These are phyloP conservation scores for Drosophila serrata DNA, from an alignment of 1,140 invertebrate genomes.

Conservation along the genomic window DNA sequence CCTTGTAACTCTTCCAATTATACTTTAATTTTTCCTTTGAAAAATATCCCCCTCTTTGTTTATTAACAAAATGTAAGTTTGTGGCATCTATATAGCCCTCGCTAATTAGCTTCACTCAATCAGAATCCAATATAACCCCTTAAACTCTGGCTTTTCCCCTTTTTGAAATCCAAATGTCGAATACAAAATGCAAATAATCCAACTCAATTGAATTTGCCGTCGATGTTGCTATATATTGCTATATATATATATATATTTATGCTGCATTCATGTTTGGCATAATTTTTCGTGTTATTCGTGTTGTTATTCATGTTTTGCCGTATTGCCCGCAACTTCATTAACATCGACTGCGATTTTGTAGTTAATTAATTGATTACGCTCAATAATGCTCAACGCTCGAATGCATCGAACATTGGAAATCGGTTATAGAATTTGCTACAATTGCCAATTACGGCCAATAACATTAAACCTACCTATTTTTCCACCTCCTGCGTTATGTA, in stretches of 20 bases:
- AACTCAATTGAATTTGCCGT: conserved; percentile 33
- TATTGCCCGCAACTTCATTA: conserved; percentile 73
- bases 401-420: conserved; percentile 61
- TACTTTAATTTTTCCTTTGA: background rate
- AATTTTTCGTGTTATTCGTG: conserved; percentile 31
- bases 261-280: conserved; percentile 5
- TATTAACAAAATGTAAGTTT: conserved; percentile 5
- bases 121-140: background rate
- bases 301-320: conserved; percentile 39
- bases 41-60: background rate
- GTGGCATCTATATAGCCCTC: background rate
- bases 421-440: conserved; percentile 70
- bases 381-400: conserved; percentile 55
- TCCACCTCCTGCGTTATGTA: background rate
- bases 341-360: conserved; percentile 68
- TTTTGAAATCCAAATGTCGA: conserved; percentile 14
- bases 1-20: too few relatives aligned
- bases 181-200: conserved; percentile 38
- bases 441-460: conserved; percentile 68
- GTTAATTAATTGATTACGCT: conserved; percentile 80
- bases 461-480: conserved; percentile 6
- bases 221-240: background rate
- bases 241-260: background rate
- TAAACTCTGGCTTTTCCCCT: background rate
- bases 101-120: conserved; percentile 42